Base-by-base conservation (phyloP, 2,888 invertebrate species). In the Dendrolimus houi region DNA sequence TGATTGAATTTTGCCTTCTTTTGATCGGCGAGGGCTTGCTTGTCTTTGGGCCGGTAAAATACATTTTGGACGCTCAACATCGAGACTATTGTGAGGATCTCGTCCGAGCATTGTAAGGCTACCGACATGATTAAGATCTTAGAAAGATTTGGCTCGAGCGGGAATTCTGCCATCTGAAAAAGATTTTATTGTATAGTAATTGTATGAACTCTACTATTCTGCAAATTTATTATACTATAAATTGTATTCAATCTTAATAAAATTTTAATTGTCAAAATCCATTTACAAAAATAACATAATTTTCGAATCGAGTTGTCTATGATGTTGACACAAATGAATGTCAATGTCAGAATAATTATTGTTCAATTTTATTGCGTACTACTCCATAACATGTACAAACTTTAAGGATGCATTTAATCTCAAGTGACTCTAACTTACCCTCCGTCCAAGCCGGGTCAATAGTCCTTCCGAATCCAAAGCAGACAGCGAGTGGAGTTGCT, bases 121-220 rank as follows among this genome's bases (percentile, higher is more conserved):
- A 99, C 99, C 0, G 99, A 99, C 99, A 99, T 99, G 60, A 99
- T 99, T 7, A 99, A 91, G 94, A 99, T 98, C 92, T 99, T 99
- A 0, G 98, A 97, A 40, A 99, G 92, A 84, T 98, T 98, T 0
- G 99, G 99, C 77, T 99, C 99, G 57, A 99, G 86, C 0, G 99
- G 99, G 81, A 99, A 99, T 85, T 99, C 99, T 0, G 99, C 99
- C 99, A 99, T 99, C 94, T 95, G 86, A n/a, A 68, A 59, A 0
- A 56, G 47, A 47, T 10, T 47, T 47, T 47, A 47, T 47, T 47
- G 29, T 29, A 29, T 29, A 29, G 6, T 29, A 0, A 6, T 29
- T 6, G 29, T 6, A 29, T 29, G 29, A 29, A 29, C 29, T 29
- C 29, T 29, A 6, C 29, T 0, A 29, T 29, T 29, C 29, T 29